Conservation (phyloP, 2,888 invertebrate genomes). For the Electrophaes corylata region DNA sequence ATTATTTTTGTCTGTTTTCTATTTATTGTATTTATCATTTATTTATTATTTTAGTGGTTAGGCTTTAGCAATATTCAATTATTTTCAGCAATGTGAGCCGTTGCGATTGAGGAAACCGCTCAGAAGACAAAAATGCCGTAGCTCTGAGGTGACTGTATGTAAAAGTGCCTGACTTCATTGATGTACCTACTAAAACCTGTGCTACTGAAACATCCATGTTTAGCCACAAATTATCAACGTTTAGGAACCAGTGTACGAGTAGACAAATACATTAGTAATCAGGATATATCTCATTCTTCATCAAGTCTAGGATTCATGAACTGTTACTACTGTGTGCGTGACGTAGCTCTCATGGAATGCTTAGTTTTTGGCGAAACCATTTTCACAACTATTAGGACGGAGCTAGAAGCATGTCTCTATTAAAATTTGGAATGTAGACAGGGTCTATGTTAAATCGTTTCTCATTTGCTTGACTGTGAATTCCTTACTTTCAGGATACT, state of each 20-base stretch:
- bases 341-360: conserved; percentile 29
- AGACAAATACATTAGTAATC: conserved; percentile 21
- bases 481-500: conserved; percentile 74
- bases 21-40: background rate
- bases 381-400: conserved; percentile 20
- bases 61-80: conserved; percentile 54
- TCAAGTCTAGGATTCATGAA: conserved; percentile 25
- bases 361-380: conserved; percentile 23
- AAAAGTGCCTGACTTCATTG: conserved; percentile 36
- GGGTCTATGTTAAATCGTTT: background rate
- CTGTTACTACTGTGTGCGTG: conserved; percentile 13
- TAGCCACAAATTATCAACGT: conserved; percentile 8
- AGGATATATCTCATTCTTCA: conserved; percentile 19
- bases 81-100: conserved; percentile 74
- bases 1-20: background rate
- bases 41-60: conserved; percentile 37
- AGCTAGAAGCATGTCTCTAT: conserved; percentile 32
- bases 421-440: conserved; percentile 2
- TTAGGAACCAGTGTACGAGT: conserved; percentile 29
- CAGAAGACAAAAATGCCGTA: conserved; percentile 78
- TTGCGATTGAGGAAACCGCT: conserved; percentile 73
- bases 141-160: conserved; percentile 74
- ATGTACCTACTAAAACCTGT: conserved; percentile 24
- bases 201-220: conserved; percentile 18
- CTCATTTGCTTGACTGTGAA: background rate